Conservation (phyloP, 2,113 vertebrate genomes). For the Neopipo cinnamomea region DNA sequence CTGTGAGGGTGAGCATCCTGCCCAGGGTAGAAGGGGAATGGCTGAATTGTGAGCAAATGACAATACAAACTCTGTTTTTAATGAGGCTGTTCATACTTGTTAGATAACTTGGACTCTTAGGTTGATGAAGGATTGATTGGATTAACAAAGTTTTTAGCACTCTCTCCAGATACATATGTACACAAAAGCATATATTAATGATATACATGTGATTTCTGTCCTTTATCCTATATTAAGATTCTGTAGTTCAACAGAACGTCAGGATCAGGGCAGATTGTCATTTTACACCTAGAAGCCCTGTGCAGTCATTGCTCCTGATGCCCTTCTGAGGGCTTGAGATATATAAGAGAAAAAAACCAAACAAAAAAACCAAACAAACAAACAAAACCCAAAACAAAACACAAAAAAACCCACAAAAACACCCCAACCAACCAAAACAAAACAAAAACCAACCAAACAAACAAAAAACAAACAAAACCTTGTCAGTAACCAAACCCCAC, state of each 20-base stretch:
- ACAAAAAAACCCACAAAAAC: not conserved
- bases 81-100: not conserved
- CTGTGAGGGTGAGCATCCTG: not conserved
- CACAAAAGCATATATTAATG: not conserved
- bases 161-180: not conserved
- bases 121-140: not conserved
- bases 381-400: not conserved
- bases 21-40: rapidly evolving
- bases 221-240: not conserved
- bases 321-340: not conserved
- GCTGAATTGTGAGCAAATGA: not conserved
- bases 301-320: rapidly evolving
- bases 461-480: not conserved
- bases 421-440: too few species aligned
- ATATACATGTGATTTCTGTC: not conserved
- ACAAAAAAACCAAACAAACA: too few species aligned
- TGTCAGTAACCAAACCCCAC: not conserved
- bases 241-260: not conserved
- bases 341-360: not conserved
- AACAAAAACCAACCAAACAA: not conserved
- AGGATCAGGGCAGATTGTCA: not conserved
- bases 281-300: not conserved
- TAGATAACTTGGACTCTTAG: not conserved
- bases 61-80: not conserved
- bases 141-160: not conserved